Percentiles rank a stretch among this genome's conserved stretches.
Evolutionary conservation across 2,113 vertebrate genomes (phyloP).

Genomic region (Engraulis encrasicolus): DNA sequence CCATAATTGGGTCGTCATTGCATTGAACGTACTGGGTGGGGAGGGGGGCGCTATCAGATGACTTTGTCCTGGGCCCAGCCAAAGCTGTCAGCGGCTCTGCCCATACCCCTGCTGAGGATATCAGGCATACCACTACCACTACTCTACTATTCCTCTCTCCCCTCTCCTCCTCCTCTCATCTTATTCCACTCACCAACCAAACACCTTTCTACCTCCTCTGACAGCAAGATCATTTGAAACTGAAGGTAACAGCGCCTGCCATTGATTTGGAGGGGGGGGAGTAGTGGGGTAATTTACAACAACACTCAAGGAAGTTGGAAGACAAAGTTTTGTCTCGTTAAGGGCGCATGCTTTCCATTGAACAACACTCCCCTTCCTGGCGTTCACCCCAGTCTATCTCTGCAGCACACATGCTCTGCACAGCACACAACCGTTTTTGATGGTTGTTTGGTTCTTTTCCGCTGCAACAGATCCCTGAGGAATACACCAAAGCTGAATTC

Average conservation of each 20-base stretch:
- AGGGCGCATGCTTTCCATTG: constrained; percentile 16
- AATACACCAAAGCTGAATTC: constrained; percentile 33
- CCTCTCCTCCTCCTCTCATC: neutral
- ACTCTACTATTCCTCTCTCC: neutral
- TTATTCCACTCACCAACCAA: no score
- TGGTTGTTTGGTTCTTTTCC: constrained; percentile 26
- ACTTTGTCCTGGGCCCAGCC: no score
- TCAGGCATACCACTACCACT: neutral
- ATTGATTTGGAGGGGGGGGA: neutral
- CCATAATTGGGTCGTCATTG: no score
- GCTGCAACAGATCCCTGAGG: constrained; percentile 27
- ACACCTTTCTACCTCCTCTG: neutral
- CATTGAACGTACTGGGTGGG: no score
- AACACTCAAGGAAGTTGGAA: constrained; percentile 8
- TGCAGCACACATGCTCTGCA: neutral
- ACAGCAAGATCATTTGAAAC: constrained; percentile 24
- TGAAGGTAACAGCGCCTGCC: constrained; percentile 17
- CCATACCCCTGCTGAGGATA: no score
- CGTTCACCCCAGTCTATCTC: constrained; percentile 7
- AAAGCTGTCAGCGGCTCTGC: no score
- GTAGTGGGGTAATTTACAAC: constrained; percentile 14
- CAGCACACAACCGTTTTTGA: constrained; percentile 34
- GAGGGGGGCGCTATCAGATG: no score
- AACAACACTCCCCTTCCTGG: neutral
- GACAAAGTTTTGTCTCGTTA: constrained; percentile 33